Conservation (phyloP, 2,888 invertebrate species). For the Philereme vetulata region DNA sequence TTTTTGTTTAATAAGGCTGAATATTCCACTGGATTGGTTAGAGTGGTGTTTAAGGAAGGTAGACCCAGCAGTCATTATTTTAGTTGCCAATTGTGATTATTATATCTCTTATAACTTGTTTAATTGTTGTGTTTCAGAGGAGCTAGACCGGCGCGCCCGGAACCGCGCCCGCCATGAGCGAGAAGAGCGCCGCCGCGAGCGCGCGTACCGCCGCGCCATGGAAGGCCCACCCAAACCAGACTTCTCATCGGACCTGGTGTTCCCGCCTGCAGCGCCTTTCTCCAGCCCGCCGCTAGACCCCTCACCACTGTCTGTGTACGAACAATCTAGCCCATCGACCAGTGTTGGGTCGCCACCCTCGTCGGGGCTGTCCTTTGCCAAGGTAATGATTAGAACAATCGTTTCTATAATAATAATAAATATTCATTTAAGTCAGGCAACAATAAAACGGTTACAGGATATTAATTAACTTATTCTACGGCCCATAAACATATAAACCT, state of each 20-base stretch:
- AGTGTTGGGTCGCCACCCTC: conserved; percentile 53
- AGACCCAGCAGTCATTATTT: no score
- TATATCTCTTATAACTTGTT: no score
- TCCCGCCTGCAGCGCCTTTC: conserved; percentile 63
- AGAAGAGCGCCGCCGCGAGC: conserved; percentile 92
- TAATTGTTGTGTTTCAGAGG: conserved; percentile 76
- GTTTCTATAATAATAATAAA: no score
- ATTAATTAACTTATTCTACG: no score
- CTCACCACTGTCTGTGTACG: conserved; percentile 38
- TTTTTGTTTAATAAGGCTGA: no score
- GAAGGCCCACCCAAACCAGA: conserved; percentile 87
- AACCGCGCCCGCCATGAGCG: conserved; percentile 88
- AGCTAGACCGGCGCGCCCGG: conserved; percentile 88
- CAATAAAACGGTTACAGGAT: no score
- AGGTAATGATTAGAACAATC: no score
- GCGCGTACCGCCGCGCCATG: conserved; percentile 87
- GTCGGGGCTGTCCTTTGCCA: conserved; percentile 75
- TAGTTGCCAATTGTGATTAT: no score
- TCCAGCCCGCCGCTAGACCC: conserved; percentile 47
- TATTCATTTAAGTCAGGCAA: no score
- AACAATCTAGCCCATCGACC: conserved; percentile 43
- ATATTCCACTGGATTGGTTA: no score
- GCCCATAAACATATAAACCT: no score
- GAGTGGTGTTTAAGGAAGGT: no score
- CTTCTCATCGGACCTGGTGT: conserved; percentile 80